phyloP scores from a whole-genome alignment of 2,113 vertebrate species.

The Deroptyus accipitrinus region DNA sequence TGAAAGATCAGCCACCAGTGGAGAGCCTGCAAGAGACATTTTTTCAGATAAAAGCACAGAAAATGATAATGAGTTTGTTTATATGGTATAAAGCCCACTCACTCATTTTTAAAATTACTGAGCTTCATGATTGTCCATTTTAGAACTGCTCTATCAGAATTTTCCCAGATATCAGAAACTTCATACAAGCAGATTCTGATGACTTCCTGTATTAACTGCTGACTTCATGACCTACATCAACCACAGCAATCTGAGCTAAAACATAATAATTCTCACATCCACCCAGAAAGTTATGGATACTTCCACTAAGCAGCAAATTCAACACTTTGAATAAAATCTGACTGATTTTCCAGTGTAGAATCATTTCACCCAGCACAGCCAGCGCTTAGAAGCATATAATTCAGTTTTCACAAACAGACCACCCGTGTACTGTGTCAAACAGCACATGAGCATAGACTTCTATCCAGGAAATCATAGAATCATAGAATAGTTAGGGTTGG shows the following conservation, averaged over 20 bases:
- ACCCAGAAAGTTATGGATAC: not conserved
- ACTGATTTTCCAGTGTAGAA: not conserved
- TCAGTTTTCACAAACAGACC: not conserved
- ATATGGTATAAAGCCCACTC: fast-evolving
- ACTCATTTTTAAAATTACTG: not conserved
- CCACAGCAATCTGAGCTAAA: not conserved
- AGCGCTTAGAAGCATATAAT: fast-evolving
- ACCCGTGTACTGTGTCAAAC: not conserved
- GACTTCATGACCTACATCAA: not conserved
- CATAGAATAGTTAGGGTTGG: too few relatives aligned
- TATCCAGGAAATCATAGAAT: not conserved
- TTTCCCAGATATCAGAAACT: not conserved
- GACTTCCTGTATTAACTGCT: not conserved
- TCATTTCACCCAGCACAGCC: not conserved
- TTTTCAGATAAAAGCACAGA: not conserved
- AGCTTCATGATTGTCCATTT: not conserved
- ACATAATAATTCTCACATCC: not conserved
- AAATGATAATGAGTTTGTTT: not conserved
- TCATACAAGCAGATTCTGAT: not conserved
- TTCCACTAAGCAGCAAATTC: not conserved
- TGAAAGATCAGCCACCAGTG: slow-evolving; percentile 69
- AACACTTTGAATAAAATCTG: not conserved
- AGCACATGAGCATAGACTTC: not conserved
- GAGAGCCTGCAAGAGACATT: slow-evolving; percentile 74
- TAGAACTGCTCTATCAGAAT: not conserved